Evolutionary conservation across 2,888 invertebrate genomes (phyloP), one percentile per base, ranked within the genome.

Genomic region (Hymenopus coronatus): DNA sequence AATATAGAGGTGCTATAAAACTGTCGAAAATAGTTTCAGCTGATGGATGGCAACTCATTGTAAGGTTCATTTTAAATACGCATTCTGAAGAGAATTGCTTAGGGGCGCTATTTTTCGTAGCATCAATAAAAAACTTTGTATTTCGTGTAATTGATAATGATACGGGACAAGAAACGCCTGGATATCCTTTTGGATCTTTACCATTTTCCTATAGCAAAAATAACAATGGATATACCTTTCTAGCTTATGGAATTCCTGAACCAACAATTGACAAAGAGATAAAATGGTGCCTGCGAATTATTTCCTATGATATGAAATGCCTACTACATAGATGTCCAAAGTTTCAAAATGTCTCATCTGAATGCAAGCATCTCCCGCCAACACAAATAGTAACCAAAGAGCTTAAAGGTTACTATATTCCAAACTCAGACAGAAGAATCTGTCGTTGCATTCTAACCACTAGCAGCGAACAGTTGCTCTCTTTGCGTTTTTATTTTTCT

Each of bases 101-200:
- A 25, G 91, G 91, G 0, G 88, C 82, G 6, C 33, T 92, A 0
- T 90, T 91, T 89, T 87, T 92, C 9, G 90, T 91, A 30, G 85
- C 90, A 0, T 87, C 90, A 83, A 33, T 92, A 7, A 89, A 91
- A 4, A 91, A 89, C 82, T 91, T 91, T 84, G 88, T 89, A 4
- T 46, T 92, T 3, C 90, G 92, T 7, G 90, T 92, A 1, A 91
- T 92, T 81, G 90, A 91, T 82, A 92, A 92, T 27, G 91, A 91
- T n/a, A 91, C 90, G 3, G 89, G 89, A 0, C 86, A 28, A 6
- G 92, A 92, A 83, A 88, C 92, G 28, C 14, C 88, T 1, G 90
- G 91, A 20, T 1, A 8, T 15, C 46, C 46, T 4, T 40, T 85
- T 27, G 85, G 46, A 15, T 20, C 30, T n/a, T 12, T n/a, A 20